Base-by-base conservation (phyloP, 2,888 invertebrate species). In the Celastrina argiolus region DNA sequence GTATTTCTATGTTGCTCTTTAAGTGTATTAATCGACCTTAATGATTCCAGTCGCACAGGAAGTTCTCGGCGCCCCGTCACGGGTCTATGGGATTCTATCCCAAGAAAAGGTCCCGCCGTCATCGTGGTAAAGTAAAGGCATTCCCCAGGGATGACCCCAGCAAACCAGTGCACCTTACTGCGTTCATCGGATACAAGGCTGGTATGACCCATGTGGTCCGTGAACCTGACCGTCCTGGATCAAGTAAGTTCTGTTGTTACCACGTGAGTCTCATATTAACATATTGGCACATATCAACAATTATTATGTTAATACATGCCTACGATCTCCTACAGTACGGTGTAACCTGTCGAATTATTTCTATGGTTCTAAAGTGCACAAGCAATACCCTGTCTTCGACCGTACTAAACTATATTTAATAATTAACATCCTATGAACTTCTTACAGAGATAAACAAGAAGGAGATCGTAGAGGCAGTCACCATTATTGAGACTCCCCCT, bases 71-170 rank as follows among this genome's bases (percentile, higher is more conserved):
- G 58, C 99, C 99, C 78, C 97, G 99, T 78, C 99, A 99, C 94
- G 99, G 99, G 80, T 99, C 99, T 67, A 98, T 99, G 97, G 99
- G 99, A 78, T 99, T 99, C 94, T 97, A 99, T 92, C 99, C 99
- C 81, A 99, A 99, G 92, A 99, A 99, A 92, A 94, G 99, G 76
- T 96, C 98, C 75, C 94, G 94, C 75, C 96, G 98, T 82, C 98
- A 98, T 93, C 97, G 99, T 92, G 99, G 99, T 78, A 99, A 99
- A 92, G 97, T 98, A 73, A 99, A 99, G 97, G 97, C 99, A 67
- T 99, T 99, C 94, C 99, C 99, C 39, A 99, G 97, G 85, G 99
- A 99, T 94, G 98, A 99, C 85, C 92, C 96, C 36, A 94, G 93
- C 78, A 99, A 99, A 88, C 99, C 99, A 56, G 97, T 99, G 3